A percentile compares a stretch with the other conserved stretches of the same genome.
Conservation (phyloP, 2,797 vertebrate genomes). For the Hirundo rustica region DNA sequence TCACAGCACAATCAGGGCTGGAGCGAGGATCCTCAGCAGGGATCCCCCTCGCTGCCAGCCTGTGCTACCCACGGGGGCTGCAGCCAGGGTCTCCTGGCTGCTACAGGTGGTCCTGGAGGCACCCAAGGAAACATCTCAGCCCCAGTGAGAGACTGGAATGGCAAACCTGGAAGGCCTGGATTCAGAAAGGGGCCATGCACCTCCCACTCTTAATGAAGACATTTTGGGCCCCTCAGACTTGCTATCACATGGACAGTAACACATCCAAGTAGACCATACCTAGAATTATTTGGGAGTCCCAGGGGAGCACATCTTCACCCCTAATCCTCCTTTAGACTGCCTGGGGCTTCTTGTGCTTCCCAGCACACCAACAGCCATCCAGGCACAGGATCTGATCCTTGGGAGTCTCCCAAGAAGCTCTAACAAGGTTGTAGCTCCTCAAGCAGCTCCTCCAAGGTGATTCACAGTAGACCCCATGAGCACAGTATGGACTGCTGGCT, state of each 20-base stretch:
- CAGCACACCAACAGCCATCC: neutral
- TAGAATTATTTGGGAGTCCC: neutral
- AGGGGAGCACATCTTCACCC: neutral
- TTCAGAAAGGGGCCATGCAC: neutral
- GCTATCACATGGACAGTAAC: neutral
- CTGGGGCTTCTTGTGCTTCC: fast-evolving
- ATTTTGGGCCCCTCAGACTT: neutral
- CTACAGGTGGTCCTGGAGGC: neutral
- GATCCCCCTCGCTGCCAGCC: neutral
- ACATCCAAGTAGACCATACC: neutral
- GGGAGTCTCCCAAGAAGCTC: neutral
- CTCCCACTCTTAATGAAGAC: neutral
- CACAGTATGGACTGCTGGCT: neutral
- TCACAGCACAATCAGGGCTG: fast-evolving
- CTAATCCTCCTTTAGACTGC: neutral
- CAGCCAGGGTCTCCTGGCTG: neutral
- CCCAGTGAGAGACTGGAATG: neutral
- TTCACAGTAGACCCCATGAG: neutral
- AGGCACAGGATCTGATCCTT: neutral
- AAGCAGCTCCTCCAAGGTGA: neutral
- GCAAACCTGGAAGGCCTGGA: neutral
- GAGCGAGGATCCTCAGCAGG: neutral
- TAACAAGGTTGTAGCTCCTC: neutral
- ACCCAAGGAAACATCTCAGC: neutral
- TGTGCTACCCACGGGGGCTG: neutral